Conservation (phyloP, 2,888 invertebrate species). For the Parnassius glacialis region DNA sequence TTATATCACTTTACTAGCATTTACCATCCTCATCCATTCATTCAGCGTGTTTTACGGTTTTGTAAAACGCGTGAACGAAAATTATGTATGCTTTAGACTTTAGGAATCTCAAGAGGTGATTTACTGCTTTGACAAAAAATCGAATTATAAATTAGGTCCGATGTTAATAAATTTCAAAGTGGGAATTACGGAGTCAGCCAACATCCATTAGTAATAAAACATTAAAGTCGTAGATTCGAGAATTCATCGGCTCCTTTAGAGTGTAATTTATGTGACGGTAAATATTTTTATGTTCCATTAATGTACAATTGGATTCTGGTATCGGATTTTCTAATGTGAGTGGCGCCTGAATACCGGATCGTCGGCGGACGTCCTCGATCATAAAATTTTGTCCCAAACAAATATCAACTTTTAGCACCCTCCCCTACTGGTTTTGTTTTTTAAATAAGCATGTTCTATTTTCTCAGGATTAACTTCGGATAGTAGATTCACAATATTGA, state of each 20-base stretch:
- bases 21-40: constrained; percentile 57
- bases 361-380: constrained; percentile 58
- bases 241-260: constrained; percentile 73
- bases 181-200: constrained; percentile 55
- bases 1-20: constrained; percentile 73
- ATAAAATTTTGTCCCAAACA: constrained; percentile 72
- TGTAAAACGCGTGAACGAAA: constrained; percentile 42
- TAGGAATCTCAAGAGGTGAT: constrained; percentile 47
- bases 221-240: constrained; percentile 57
- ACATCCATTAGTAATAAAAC: constrained; percentile 72
- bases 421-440: constrained; percentile 57
- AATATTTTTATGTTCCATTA: constrained; percentile 77
- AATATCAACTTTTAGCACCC: constrained; percentile 71
- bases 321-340: constrained; percentile 72
- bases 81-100: constrained; percentile 41
- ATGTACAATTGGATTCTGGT: constrained; percentile 66
- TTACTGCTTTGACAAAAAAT: constrained; percentile 49
- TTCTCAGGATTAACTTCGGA: constrained; percentile 57
- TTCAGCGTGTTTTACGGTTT: constrained; percentile 57
- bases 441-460: constrained; percentile 69
- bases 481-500: constrained; percentile 59
- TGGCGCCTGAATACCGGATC: constrained; percentile 71
- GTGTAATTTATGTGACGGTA: constrained; percentile 74
- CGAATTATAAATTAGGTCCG: constrained; percentile 42
- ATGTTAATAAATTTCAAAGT: constrained; percentile 49